Base-by-base conservation (phyloP, 2,888 invertebrate species). In the Bombylius major region DNA sequence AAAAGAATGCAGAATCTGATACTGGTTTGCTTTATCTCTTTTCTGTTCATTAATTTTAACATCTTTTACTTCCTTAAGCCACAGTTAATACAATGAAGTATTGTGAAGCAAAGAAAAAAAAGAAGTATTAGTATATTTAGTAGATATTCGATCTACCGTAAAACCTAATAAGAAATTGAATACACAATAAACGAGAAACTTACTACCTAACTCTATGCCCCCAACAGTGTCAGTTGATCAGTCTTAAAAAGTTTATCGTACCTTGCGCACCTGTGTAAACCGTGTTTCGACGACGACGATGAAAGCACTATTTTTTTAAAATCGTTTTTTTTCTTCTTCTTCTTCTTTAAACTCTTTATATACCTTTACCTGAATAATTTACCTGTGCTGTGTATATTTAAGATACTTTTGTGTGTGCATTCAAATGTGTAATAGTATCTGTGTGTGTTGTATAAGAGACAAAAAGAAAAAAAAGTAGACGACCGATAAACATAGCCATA, bases 191-290 rank as follows among this genome's bases (percentile, higher is more conserved):
- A 23, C 23, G 23, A 36, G 9, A 36, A 36, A 9, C 9, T 36
- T 8, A 6, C 4, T 42, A 42, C 8, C 59, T 58, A 54, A 56
- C 52, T 58, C 55, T 56, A 59, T 65, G 65, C 65, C 67, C 65
- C 67, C 69, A 67, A 68, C 65, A 59, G 65, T 62, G 65, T 61
- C 59, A 57, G 62, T 67, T 65, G 14, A 67, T 72, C 68, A 71
- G 71, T 72, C 70, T 69, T 67, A 67, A 67, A 71, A 68, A 67
- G 70, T 69, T 70, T 69, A 73, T 71, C 71, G 68, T 71, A 62
- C 67, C 62, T 62, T 66, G 66, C 68, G 68, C 73, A 73, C 72
- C 73, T 73, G 73, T 67, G 52, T 51, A 56, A 64, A 60, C 60
- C 61, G 44, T 57, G 62, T 23, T 23, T 23, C 23, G 23, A 23